phyloP scores from a whole-genome alignment of 2,113 vertebrate species.

The Cairina moschata region DNA sequence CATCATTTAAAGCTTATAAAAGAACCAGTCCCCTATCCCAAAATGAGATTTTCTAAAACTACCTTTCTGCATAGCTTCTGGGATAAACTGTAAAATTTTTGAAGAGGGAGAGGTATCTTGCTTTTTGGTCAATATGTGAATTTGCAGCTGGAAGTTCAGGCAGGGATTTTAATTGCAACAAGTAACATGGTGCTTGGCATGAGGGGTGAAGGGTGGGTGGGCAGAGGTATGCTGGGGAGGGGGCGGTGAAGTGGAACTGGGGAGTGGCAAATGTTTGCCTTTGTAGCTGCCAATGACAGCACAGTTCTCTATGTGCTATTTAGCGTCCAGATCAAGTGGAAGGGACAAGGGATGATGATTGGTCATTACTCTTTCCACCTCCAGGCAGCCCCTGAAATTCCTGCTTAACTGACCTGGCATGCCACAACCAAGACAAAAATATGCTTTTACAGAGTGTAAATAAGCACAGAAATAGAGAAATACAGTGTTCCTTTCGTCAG shows the following conservation, averaged over 20 bases:
- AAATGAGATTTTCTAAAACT: not conserved
- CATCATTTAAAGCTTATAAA: not conserved
- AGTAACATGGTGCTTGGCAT: not conserved
- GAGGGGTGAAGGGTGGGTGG: no score
- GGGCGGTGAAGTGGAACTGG: not conserved
- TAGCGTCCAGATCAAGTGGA: not conserved
- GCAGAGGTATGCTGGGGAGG: not conserved
- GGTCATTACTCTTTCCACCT: conserved; percentile 18
- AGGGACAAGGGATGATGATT: not conserved
- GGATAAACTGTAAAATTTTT: not conserved
- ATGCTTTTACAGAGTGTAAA: conserved; percentile 35
- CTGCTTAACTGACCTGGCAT: conserved; percentile 14
- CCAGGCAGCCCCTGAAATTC: conserved; percentile 32
- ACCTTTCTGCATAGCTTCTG: not conserved
- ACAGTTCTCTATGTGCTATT: not conserved
- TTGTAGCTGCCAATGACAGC: not conserved
- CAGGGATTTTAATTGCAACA: not conserved
- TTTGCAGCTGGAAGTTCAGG: not conserved
- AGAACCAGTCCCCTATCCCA: not conserved
- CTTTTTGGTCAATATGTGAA: not conserved
- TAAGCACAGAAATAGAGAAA: conserved; percentile 37
- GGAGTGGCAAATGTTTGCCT: not conserved
- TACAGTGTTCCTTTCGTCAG: not conserved
- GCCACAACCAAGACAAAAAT: not conserved
- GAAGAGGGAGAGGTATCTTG: not conserved